Conservation (phyloP, 2,797 vertebrate species). For the Characodon lateralis region DNA sequence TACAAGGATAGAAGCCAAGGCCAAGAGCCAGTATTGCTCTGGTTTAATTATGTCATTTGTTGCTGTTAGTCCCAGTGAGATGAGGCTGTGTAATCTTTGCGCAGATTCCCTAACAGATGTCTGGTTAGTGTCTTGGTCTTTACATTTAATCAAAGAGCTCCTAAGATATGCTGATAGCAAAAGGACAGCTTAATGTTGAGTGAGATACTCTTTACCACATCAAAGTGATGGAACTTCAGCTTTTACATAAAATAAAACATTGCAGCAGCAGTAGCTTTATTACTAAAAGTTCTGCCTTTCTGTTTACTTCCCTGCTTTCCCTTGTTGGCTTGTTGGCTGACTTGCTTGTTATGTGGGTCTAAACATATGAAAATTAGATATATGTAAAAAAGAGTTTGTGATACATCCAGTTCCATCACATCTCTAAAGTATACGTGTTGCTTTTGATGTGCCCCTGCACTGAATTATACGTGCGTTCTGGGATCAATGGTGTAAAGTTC, state of each 20-base stretch:
- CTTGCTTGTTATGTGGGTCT: neutral
- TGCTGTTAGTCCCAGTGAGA: conserved; percentile 59
- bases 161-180: conserved; percentile 74
- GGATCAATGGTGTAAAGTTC: neutral
- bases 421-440: neutral
- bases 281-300: neutral
- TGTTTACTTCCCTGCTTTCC: neutral
- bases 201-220: conserved; percentile 48
- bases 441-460: neutral
- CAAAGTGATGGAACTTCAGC: conserved; percentile 12
- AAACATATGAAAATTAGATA: neutral
- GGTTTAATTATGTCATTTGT: conserved; percentile 68
- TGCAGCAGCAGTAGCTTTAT: neutral
- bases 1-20: conserved; percentile 43
- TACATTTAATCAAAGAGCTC: conserved; percentile 82
- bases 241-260: neutral
- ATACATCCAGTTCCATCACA: neutral
- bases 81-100: conserved; percentile 76
- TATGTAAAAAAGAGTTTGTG: neutral
- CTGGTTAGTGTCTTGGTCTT: conserved; percentile 65
- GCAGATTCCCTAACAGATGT: conserved; percentile 82
- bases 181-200: conserved; percentile 47
- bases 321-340: neutral
- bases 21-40: conserved; percentile 57
- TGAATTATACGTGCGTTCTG: neutral